Conservation (phyloP, 2,888 invertebrate genomes). For the Synanthedon tipuliformis region DNA sequence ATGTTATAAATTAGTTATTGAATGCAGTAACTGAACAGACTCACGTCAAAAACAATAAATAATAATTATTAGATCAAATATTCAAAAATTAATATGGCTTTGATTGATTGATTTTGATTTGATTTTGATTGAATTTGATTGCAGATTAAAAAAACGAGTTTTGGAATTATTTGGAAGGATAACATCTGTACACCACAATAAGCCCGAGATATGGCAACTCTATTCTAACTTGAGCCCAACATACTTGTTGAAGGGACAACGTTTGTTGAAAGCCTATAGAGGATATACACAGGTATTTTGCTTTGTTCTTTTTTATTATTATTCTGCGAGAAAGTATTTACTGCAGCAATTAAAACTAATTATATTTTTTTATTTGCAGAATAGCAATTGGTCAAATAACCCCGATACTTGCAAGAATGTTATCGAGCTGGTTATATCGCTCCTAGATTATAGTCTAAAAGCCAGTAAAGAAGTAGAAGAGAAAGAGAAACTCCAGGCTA, state of each 20-base stretch:
- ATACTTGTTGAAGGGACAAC: constrained; percentile 73
- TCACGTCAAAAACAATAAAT: too few relatives aligned
- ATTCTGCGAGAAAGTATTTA: background rate
- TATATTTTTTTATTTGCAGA: constrained; percentile 27
- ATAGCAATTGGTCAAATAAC: constrained; percentile 67
- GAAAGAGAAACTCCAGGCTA: constrained; percentile 60
- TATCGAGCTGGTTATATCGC: constrained; percentile 67
- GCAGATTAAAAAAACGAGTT: constrained; percentile 64
- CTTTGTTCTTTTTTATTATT: too few relatives aligned
- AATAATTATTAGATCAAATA: too few relatives aligned
- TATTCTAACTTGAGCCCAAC: constrained; percentile 79
- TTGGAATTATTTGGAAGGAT: constrained; percentile 80
- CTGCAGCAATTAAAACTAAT: background rate
- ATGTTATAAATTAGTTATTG: too few relatives aligned
- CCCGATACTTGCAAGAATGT: constrained; percentile 72
- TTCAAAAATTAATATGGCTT: background rate
- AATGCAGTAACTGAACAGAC: too few relatives aligned
- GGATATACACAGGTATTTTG: constrained; percentile 73
- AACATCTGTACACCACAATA: constrained; percentile 75
- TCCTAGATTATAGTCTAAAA: constrained; percentile 70
- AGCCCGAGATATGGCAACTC: constrained; percentile 83
- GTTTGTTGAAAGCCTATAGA: constrained; percentile 81
- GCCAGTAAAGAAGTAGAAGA: constrained; percentile 57
- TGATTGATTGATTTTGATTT: background rate
- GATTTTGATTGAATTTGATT: background rate